phyloP scores from a whole-genome alignment of 2,797 vertebrate species.

The Mormyrus hasselquistii region DNA sequence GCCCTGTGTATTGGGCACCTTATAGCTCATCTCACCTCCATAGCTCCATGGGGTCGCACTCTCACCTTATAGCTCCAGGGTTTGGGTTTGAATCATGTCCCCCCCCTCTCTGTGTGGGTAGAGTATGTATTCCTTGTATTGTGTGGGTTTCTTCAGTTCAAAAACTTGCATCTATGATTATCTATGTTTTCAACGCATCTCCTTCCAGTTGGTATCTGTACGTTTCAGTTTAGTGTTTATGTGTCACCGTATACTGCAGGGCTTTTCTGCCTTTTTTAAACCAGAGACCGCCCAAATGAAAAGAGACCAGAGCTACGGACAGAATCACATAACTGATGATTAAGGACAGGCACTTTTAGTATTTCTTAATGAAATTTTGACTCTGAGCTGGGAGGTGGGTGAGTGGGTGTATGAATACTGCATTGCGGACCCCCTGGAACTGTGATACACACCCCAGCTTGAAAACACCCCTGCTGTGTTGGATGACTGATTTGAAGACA shows the following conservation, averaged over 20 bases:
- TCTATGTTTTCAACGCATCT: no score
- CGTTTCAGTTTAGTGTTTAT: not conserved
- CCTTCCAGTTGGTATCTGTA: not conserved
- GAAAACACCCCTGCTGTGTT: not conserved
- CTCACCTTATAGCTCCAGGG: not conserved
- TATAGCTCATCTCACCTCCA: no score
- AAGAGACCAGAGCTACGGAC: not conserved
- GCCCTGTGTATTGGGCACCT: not conserved
- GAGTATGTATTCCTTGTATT: not conserved
- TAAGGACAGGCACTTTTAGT: not conserved
- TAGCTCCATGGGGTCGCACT: not conserved
- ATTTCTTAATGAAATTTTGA: not conserved
- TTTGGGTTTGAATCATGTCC: not conserved
- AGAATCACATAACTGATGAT: not conserved
- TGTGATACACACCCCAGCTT: not conserved
- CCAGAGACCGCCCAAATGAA: not conserved
- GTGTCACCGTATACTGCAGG: not conserved
- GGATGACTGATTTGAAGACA: not conserved
- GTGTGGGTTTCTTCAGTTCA: not conserved
- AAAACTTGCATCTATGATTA: not conserved
- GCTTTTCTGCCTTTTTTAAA: not conserved
- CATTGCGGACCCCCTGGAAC: not conserved
- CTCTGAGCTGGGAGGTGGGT: not conserved
- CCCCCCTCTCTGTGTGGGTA: not conserved
- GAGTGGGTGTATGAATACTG: not conserved